phyloP scores from a whole-genome alignment of 2,797 vertebrate genomes.

The Simalia tracyae region DNA sequence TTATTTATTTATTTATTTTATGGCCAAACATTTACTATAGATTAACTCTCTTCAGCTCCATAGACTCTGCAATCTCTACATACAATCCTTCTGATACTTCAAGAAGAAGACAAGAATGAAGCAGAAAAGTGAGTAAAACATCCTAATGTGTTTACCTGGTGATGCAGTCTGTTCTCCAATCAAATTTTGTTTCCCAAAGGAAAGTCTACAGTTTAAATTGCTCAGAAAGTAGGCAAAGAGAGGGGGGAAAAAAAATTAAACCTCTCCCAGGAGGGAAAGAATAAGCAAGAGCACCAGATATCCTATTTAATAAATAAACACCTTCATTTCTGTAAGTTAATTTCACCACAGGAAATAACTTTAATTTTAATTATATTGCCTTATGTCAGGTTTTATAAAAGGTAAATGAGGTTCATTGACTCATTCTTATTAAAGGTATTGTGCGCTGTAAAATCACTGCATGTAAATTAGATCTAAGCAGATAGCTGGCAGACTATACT shows the following conservation, averaged over 20 bases:
- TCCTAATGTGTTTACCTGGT: slow-evolving; percentile 78
- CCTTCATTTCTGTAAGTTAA: slow-evolving; percentile 83
- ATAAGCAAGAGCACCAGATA: slow-evolving; percentile 70
- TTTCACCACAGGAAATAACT: slow-evolving; percentile 81
- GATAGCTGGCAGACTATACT: slow-evolving; percentile 45
- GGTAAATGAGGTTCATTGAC: slow-evolving; percentile 75
- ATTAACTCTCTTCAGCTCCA: slow-evolving; percentile 33
- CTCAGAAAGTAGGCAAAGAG: slow-evolving; percentile 74
- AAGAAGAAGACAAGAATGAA: slow-evolving; percentile 26
- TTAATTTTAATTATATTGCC: slow-evolving; percentile 82
- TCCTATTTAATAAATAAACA: slow-evolving; percentile 84
- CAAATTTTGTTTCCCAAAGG: slow-evolving; percentile 81
- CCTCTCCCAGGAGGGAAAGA: slow-evolving; percentile 74
- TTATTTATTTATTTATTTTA: neutral
- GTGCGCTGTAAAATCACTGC: slow-evolving; percentile 47
- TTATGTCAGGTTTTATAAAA: slow-evolving; percentile 81
- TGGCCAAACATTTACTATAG: slow-evolving; percentile 14
- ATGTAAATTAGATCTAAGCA: slow-evolving; percentile 61
- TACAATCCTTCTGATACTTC: slow-evolving; percentile 40
- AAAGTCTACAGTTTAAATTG: slow-evolving; percentile 78
- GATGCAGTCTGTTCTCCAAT: slow-evolving; percentile 74
- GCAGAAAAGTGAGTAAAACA: slow-evolving; percentile 74
- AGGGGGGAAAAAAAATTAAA: slow-evolving; percentile 79
- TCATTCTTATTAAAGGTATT: slow-evolving; percentile 75
- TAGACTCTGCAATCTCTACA: slow-evolving; percentile 38